Evolutionary conservation across 30 jellyfish, hydroid and myxozoan species (phyloP), one percentile per base, ranked within the genome.

Genomic region (Haliclystus octoradiatus): DNA sequence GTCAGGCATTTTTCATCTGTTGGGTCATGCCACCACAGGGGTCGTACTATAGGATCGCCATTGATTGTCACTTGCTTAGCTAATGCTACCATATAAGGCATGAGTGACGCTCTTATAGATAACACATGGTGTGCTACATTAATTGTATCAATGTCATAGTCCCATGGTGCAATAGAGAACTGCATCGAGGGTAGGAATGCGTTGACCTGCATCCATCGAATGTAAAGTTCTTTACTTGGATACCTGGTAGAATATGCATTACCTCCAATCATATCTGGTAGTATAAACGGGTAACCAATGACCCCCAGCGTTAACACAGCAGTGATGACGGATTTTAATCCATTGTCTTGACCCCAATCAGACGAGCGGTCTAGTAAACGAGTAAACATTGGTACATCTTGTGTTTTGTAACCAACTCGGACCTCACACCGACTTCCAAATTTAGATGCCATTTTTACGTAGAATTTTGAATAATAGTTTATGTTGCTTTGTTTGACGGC

Each of bases 211-310:
- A 81, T 51, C 97, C 97, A 88, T 28, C 97, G 76, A 15, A 88
- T 71, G 81, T 80, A 88, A 27, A 88, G 66, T 69, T 88, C 97
- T 57, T 82, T 77, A 52, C 75, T 87, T 33, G 96, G 96, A 40
- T 40, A 9, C 51, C 32, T 60, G 28, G 80, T 65, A 32, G 3
- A 23, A 32, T 79, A 74, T 0, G 94, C 92, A 80, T 88, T 88
- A 15, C 97, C 97, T 3, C 97, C 97, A 33, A 88, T 94, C 97
- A 88, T 88, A 71, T 88, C 97, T 22, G 97, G 97, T 9, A 88
- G 76, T 19, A 88, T 67, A 49, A 69, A 88, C 0, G 97, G 97
- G 66, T 88, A 88, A 1, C 97, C 97, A 0, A 88, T 75, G 29
- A 88, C 68, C 0, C 97, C 88, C 34, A 88, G 71, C 4, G 97